Base-by-base conservation (phyloP, 2,888 invertebrate species). In the Bimastos eiseni region DNA sequence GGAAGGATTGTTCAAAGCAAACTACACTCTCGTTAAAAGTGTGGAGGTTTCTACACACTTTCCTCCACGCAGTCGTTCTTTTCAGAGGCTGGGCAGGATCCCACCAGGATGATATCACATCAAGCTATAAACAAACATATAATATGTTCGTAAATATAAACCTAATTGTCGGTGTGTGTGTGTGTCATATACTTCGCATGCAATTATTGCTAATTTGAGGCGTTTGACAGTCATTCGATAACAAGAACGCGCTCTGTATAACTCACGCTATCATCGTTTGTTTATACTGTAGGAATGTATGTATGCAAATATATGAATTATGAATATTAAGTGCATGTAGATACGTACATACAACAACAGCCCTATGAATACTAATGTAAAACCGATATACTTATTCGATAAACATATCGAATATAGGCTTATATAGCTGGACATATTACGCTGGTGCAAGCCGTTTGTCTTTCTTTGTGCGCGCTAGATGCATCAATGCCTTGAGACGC, bases 391-490 rank as follows among this genome's bases (percentile, higher is more conserved):
- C 30, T n/a, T 70, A 70, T n/a, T 30, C 30, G 70, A 70, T 70
- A 70, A 70, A 70, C 70, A n/a, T 70, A 70, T 70, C 70, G 70
- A 70, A 70, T 70, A n/a, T 70, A 70, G 70, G 30, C n/a, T n/a
- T 70, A 70, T n/a, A n/a, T n/a, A n/a, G n/a, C n/a, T n/a, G n/a
- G 70, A 70, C 70, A 70, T 70, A 30, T 70, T 70, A 70, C n/a
- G 4, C 70, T 70, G 30, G n/a, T n/a, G 70, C 70, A n/a, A 70
- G 8, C 0, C 1, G 1, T 70, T n/a, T n/a, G 11, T 70, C 30
- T 70, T 70, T 70, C 70, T 70, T n/a, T n/a, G 8, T n/a, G 70
- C 11, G 30, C 30, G 70, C 70, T 30, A 1, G n/a, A 70, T n/a
- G n/a, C n/a, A 70, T 70, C 70, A n/a, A 70, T 70, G 70, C n/a